Conservation (phyloP, 2,888 invertebrate species). For the Oegoconia quadripuncta region DNA sequence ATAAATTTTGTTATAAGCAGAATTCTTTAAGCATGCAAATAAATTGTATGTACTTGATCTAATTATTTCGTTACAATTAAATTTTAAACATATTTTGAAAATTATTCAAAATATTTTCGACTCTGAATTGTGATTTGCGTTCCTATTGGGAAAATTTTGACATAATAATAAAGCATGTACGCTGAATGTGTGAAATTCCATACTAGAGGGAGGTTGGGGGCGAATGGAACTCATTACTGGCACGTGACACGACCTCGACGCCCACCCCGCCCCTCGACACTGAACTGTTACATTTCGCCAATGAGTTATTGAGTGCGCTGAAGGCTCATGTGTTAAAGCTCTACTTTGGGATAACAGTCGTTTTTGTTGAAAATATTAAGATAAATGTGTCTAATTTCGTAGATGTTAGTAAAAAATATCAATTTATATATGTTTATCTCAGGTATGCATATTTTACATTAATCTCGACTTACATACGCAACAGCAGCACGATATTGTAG, state of each 20-base stretch:
- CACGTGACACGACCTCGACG: constrained; percentile 71
- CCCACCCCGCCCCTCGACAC: constrained; percentile 51
- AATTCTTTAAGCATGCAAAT: too few relatives aligned
- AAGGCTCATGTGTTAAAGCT: constrained; percentile 63
- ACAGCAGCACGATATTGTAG: too few relatives aligned
- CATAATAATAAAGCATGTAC: constrained; percentile 51
- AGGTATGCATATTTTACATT: too few relatives aligned
- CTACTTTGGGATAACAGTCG: constrained; percentile 24
- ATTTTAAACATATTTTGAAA: not conserved
- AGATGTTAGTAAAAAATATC: too few relatives aligned
- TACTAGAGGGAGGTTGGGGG: constrained; percentile 51
- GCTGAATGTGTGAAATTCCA: constrained; percentile 73
- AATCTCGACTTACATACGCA: too few relatives aligned
- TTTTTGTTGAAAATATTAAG: constrained; percentile 20
- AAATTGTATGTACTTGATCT: too few relatives aligned
- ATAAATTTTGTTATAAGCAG: too few relatives aligned
- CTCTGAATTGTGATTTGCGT: too few relatives aligned
- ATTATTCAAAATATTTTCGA: too few relatives aligned
- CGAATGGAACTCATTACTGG: constrained; percentile 71
- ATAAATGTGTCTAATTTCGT: not conserved
- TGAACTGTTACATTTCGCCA: constrained; percentile 63
- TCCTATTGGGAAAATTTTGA: constrained; percentile 37
- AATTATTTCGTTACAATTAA: too few relatives aligned
- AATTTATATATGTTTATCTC: too few relatives aligned
- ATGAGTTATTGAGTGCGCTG: constrained; percentile 75